Evolutionary conservation across 2,113 vertebrate genomes (phyloP).

Genomic region (Embiotoca jacksoni): DNA sequence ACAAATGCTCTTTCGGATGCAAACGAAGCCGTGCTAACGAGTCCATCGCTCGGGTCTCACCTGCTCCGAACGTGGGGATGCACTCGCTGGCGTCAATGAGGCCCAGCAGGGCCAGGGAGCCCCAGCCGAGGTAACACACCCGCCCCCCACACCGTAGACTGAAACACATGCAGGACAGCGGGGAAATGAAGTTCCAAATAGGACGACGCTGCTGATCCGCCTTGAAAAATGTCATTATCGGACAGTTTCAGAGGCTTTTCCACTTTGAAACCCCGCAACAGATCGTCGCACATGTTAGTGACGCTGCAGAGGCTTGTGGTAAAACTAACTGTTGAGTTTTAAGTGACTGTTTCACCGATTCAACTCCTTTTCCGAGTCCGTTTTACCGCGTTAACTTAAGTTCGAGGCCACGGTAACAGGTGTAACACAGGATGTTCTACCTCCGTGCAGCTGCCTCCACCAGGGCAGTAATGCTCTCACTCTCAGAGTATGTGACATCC

Average conservation of each 20-base stretch:
- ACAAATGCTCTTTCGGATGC: too few relatives aligned
- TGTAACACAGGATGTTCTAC: slow-evolving; percentile 56
- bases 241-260: too few relatives aligned
- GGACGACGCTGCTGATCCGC: too few relatives aligned
- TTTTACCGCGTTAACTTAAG: too few relatives aligned
- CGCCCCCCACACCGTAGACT: slow-evolving; percentile 79
- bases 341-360: too few relatives aligned
- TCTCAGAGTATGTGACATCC: slow-evolving; percentile 82
- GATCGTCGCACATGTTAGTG: too few relatives aligned
- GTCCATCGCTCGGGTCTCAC: slow-evolving; percentile 51
- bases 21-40: not conserved
- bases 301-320: not conserved
- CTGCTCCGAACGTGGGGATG: slow-evolving; percentile 85
- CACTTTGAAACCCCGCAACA: too few relatives aligned
- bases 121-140: slow-evolving; percentile 86
- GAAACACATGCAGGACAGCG: slow-evolving; percentile 5
- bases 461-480: slow-evolving; percentile 71
- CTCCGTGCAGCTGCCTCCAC: slow-evolving; percentile 83
- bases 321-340: too few relatives aligned
- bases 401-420: not conserved
- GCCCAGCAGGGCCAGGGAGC: slow-evolving; percentile 80
- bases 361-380: too few relatives aligned
- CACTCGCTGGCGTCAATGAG: slow-evolving; percentile 88
- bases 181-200: not conserved
- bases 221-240: too few relatives aligned